phyloP scores from a whole-genome alignment of 2,113 vertebrate genomes.

The Cyphomyrus discorhynchus region DNA sequence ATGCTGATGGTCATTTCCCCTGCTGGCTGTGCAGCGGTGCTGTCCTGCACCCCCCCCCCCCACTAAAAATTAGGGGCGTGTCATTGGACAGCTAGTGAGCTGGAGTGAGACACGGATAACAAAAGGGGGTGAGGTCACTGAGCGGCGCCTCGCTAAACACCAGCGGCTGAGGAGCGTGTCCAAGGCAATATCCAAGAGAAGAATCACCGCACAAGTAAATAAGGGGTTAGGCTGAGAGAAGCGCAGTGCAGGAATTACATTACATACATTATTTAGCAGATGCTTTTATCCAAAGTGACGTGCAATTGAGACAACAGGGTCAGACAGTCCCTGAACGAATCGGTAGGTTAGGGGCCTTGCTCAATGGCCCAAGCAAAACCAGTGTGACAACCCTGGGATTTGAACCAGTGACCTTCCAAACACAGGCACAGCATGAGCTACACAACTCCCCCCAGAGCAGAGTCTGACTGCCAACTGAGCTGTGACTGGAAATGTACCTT shows the following conservation, averaged over 20 bases:
- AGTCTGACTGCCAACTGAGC: neutral
- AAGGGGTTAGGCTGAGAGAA: neutral
- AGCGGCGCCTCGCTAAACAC: neutral
- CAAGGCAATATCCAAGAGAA: neutral
- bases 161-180: neutral
- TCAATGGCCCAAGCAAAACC: neutral
- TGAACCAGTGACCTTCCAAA: neutral
- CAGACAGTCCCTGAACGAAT: neutral
- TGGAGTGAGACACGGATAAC: neutral
- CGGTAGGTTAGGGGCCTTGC: neutral
- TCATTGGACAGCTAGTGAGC: neutral
- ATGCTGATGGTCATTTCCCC: neutral
- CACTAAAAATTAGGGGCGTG: neutral
- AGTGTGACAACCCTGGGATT: neutral
- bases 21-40: neutral
- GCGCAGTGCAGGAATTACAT: neutral
- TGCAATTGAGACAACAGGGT: neutral
- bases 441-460: neutral
- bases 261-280: neutral
- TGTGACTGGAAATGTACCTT: neutral
- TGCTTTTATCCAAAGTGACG: neutral
- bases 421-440: neutral
- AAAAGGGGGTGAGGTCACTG: neutral
- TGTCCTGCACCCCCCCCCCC: neutral
- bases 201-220: neutral